A percentile compares a stretch with the other conserved stretches of the same genome.
Evolutionary conservation across 2,113 vertebrate genomes (phyloP).

Genomic region (Siniperca chuatsi): DNA sequence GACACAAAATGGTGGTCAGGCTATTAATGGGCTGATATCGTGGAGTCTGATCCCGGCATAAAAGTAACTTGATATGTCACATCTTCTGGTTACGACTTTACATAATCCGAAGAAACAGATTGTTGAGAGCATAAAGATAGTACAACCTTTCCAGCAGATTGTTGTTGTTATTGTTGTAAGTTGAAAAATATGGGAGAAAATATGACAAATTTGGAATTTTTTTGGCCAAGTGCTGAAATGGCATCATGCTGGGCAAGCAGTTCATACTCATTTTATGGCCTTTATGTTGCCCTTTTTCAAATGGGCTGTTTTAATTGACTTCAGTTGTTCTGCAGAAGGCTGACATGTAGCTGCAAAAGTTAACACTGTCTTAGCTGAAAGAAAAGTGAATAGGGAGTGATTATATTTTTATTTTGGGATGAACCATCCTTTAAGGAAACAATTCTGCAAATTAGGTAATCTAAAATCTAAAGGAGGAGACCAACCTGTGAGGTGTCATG

Average conservation of each 20-base stretch:
- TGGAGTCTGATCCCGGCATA: neutral
- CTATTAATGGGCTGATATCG: neutral
- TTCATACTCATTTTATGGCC: slow-evolving; percentile 7
- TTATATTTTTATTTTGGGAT: neutral
- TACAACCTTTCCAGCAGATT: neutral
- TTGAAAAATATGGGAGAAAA: slow-evolving; percentile 22
- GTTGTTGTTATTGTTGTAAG: slow-evolving; percentile 1
- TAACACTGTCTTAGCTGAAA: neutral
- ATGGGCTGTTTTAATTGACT: neutral
- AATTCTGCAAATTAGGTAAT: neutral
- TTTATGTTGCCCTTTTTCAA: slow-evolving; percentile 8
- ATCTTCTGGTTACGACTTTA: neutral
- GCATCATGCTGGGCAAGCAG: neutral
- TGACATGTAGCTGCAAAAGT: neutral
- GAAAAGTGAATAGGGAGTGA: neutral
- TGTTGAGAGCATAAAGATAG: neutral
- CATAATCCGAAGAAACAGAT: neutral
- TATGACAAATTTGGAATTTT: neutral
- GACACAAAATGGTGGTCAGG: neutral
- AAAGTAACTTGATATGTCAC: neutral
- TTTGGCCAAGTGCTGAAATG: neutral
- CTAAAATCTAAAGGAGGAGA: neutral
- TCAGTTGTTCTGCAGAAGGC: neutral
- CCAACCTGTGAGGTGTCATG: slow-evolving; percentile 90
- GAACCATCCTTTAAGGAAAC: neutral